A percentile compares a stretch with the other conserved stretches of the same genome.
Conservation (phyloP, 2,113 vertebrate genomes). For the Uropsilus gracilis region DNA sequence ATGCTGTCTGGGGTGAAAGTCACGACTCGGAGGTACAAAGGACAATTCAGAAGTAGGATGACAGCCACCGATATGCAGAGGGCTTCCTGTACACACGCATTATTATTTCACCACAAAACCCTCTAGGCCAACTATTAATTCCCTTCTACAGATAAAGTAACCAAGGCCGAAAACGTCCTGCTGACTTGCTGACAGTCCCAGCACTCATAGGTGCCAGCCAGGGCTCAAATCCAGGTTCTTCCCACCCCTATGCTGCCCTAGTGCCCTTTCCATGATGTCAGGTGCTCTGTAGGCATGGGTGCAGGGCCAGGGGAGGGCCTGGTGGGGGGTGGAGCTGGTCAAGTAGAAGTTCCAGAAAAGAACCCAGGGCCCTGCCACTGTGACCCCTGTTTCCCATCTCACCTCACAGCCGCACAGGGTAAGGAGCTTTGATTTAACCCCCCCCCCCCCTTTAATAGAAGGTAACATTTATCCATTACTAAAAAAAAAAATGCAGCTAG, state of each 20-base stretch:
- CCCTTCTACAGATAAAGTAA: not conserved
- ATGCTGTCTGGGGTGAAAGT: not conserved
- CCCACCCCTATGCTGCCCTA: accelerated
- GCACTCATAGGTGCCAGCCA: accelerated
- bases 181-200: not conserved
- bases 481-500: not conserved
- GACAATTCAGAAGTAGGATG: not conserved
- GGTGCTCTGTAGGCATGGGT: not conserved
- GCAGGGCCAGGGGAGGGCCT: not conserved
- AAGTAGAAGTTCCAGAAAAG: not conserved
- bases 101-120: not conserved
- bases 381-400: not conserved
- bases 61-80: not conserved
- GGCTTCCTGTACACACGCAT: not conserved
- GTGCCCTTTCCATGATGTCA: accelerated
- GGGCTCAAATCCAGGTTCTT: not conserved
- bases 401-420: not conserved
- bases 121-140: not conserved
- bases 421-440: not conserved
- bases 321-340: not conserved
- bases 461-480: not conserved
- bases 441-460: not conserved
- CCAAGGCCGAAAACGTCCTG: accelerated
- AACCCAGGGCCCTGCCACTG: not conserved
- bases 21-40: not conserved